Base-by-base conservation (phyloP, 1,140 invertebrate species). In the Drosophila mayri region DNA sequence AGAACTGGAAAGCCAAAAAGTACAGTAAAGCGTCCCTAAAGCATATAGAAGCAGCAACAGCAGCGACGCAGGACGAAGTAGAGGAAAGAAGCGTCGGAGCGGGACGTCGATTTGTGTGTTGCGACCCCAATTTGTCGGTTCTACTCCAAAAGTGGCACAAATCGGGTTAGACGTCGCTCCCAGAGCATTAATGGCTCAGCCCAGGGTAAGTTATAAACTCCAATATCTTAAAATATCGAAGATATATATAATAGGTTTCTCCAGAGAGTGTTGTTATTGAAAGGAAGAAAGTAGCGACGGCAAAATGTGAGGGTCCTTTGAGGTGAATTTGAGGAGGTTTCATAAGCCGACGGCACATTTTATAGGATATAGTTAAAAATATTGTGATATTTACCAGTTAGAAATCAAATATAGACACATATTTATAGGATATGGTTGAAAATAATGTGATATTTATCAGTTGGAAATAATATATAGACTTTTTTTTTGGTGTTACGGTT, bases 101-200 rank as follows among this genome's bases (percentile, higher is more conserved):
- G 60, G 63, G 55, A 60, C 62, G 68, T 72, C 77, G 78, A 61
- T 79, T 74, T 77, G 68, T 78, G 76, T 82, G 83, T 91, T 83
- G 81, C 72, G 76, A 72, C 85, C 80, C 86, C 86, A 73, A 79
- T 66, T 81, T 63, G 90, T 91, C 64, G 63, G 71, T 81, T 76
- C 67, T 80, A 80, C 68, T 80, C 85, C 82, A 92, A 92, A 93
- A 93, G 92, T 93, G 92, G 92, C 92, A 93, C 92, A 92, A 92
- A 87, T 93, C 92, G 92, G 92, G 92, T 82, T 93, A 87, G 92
- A 93, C 78, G 80, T 91, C 92, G 92, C 92, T 93, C 92, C 92
- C 78, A 92, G 92, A 93, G 92, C 92, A 93, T 92, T 93, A 91
- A 93, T 93, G 92, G 92, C 92, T 93, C 92, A 93, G 91, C 92